phyloP scores from a whole-genome alignment of 2,888 invertebrate species.

The Rutpela maculata region DNA sequence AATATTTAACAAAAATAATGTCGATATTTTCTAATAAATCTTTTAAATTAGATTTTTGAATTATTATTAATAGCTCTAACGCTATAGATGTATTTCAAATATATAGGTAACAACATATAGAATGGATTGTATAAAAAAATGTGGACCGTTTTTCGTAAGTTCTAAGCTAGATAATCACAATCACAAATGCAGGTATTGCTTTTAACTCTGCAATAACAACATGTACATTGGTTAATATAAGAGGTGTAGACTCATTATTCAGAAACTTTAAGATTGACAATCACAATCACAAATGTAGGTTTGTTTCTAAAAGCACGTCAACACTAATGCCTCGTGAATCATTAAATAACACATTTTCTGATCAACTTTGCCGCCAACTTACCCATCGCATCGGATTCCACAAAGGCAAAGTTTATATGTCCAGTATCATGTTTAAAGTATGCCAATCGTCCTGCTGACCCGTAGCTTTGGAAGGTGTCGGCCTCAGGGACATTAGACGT shows the following conservation, averaged over 20 bases:
- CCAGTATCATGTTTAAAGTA: slow-evolving; percentile 66
- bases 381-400: slow-evolving; percentile 70
- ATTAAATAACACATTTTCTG: slow-evolving; percentile 3
- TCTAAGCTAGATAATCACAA: no score
- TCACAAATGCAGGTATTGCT: no score
- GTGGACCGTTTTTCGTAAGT: no score
- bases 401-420: slow-evolving; percentile 69
- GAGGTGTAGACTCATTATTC: neutral
- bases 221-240: neutral
- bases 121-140: no score
- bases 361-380: slow-evolving; percentile 53
- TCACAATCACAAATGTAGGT: neutral
- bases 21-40: no score
- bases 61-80: no score
- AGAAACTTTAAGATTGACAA: neutral
- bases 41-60: no score
- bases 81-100: no score
- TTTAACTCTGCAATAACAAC: neutral
- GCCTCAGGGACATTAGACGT: slow-evolving; percentile 40
- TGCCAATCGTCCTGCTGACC: slow-evolving; percentile 48
- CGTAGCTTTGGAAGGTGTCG: slow-evolving; percentile 20
- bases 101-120: no score
- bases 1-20: no score
- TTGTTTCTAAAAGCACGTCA: neutral
- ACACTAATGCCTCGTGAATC: neutral